A percentile compares a stretch with the other conserved stretches of the same genome.
Conservation (phyloP, 2,888 invertebrate species). For the Drosophila paranaensis region DNA sequence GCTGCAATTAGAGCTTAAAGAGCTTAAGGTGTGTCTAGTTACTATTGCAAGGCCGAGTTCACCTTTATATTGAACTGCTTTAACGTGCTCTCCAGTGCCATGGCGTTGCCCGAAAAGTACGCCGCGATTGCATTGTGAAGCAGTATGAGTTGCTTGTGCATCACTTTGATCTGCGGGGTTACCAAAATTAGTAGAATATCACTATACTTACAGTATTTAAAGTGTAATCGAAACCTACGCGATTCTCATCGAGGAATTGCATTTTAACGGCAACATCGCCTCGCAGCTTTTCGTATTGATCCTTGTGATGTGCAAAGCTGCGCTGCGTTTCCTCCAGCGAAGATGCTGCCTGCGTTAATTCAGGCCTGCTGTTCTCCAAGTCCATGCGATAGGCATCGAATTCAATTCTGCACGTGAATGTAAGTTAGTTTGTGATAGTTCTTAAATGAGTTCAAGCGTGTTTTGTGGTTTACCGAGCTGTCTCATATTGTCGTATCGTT, state of each 20-base stretch:
- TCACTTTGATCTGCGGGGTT: slow-evolving; percentile 93
- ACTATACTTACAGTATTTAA: neutral
- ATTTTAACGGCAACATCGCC: slow-evolving; percentile 98
- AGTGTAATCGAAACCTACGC: slow-evolving; percentile 87
- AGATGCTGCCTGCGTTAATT: slow-evolving; percentile 86
- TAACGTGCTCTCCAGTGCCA: slow-evolving; percentile 95
- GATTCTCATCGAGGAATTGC: slow-evolving; percentile 98
- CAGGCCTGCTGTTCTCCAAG: slow-evolving; percentile 91
- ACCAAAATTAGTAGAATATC: neutral
- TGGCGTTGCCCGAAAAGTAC: slow-evolving; percentile 98
- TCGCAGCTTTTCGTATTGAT: slow-evolving; percentile 95
- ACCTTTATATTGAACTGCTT: slow-evolving; percentile 98
- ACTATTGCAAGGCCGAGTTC: neutral
- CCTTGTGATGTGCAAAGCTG: slow-evolving; percentile 93
- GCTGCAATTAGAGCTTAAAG: slow-evolving; percentile 62
- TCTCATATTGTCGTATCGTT: slow-evolving; percentile 87
- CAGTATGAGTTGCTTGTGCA: slow-evolving; percentile 98
- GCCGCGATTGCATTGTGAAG: slow-evolving; percentile 99
- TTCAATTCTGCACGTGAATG: slow-evolving; percentile 89
- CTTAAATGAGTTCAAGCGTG: neutral
- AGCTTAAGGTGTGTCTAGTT: neutral
- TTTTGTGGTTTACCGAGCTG: slow-evolving; percentile 85
- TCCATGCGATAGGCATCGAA: slow-evolving; percentile 99
- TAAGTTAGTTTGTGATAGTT: neutral
- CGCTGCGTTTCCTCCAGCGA: slow-evolving; percentile 93